Conservation (phyloP, 1,140 invertebrate genomes). For the Drosophila ananassae region DNA sequence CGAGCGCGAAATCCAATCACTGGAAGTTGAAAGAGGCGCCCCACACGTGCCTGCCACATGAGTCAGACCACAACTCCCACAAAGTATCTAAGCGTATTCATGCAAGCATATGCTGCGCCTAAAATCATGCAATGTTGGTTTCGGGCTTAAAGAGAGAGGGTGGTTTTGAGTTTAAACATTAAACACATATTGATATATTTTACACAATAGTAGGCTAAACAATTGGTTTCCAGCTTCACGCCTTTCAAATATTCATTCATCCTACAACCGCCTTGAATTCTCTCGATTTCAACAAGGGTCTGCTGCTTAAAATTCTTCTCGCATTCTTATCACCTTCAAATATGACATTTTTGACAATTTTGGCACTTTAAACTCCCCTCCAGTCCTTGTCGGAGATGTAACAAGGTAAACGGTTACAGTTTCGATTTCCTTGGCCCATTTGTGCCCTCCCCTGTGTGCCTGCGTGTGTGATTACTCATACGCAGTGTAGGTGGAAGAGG, state of each 20-base stretch:
- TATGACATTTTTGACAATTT: conserved; percentile 6
- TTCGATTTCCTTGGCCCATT: conserved; percentile 48
- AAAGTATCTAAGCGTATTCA: conserved; percentile 6
- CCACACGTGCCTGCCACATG: conserved; percentile 27
- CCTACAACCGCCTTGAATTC: background rate
- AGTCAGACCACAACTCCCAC: conserved; percentile 9
- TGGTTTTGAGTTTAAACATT: background rate
- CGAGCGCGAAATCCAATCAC: conserved; percentile 70
- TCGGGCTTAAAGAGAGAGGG: conserved; percentile 20
- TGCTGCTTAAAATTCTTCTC: background rate
- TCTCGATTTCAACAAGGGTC: background rate
- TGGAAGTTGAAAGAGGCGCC: conserved; percentile 31
- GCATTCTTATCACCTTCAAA: conserved; percentile 4
- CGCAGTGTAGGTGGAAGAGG: conserved; percentile 40
- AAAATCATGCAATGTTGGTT: conserved; percentile 54
- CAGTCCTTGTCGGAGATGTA: conserved; percentile 9
- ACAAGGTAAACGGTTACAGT: conserved; percentile 63
- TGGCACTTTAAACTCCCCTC: conserved; percentile 4
- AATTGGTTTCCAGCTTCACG: too few species aligned
- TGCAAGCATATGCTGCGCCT: conserved; percentile 10
- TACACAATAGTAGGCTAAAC: too few species aligned
- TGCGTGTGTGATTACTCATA: conserved; percentile 66
- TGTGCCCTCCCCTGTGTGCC: conserved; percentile 14
- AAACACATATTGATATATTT: too few species aligned
- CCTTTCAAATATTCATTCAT: too few species aligned